Evolutionary conservation across 2,113 vertebrate genomes (phyloP), one percentile per base, ranked within the genome.

Genomic region (Pontoporia blainvillei): DNA sequence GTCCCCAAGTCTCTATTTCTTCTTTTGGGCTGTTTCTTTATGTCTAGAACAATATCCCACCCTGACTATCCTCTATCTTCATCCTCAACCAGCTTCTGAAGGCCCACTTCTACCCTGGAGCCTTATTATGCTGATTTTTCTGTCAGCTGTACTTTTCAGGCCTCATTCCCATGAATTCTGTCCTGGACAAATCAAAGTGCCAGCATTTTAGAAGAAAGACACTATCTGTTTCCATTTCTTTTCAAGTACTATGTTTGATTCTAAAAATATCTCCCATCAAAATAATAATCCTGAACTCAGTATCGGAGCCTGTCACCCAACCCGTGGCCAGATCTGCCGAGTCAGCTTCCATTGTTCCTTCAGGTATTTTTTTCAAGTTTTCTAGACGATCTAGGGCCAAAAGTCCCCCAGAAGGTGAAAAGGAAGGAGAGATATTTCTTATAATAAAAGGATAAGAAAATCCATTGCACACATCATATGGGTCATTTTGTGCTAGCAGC

Each of bases 381-480:
- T 95, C 95, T 93, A 81, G 67, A 90, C 91, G n/a, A 96, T 95
- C 73, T 84, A 90, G 62, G 86, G 83, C 84, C 71, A 86, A 92
- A 95, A 92, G 31, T 27, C 39, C 27, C 62, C 86, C 57, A 82
- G 46, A 97, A 97, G 75, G 93, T 89, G 83, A 90, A 97, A 93
- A 86, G 17, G 25, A 94, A 94, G 11, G 59, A 61, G 49, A 96
- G 75, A 92, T 39, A 84, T 91, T 96, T 91, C 83, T 95, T 96
- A 92, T 73, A 96, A 96, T 89, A 92, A 96, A 88, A 96, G 93
- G 89, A 89, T 91, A 88, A 93, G 76, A 96, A 96, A 94, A 91
- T 62, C 49, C 73, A 90, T 54, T 36, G 67, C 59, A 86, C 88
- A 88, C 44, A 62, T 49, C 44, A 25, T 44, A n/a, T 90, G 88